Evolutionary conservation across 2,888 invertebrate genomes (phyloP), one percentile per base, ranked within the genome.

Genomic region (Macrophya annulata): DNA sequence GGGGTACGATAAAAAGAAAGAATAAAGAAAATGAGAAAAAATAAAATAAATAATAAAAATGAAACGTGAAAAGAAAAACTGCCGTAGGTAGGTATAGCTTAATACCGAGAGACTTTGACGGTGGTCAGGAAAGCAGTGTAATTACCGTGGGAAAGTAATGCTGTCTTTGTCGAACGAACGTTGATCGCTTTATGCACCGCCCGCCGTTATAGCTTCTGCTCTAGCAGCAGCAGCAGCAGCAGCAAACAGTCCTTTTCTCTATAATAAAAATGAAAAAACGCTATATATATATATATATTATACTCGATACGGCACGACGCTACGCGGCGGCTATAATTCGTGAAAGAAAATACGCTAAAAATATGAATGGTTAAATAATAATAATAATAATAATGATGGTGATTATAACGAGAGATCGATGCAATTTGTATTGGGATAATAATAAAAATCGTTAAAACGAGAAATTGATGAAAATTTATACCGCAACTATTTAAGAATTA

Each of bases 101-200:
- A 43, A 55, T 59, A 40, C 59, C 37, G 81, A 25, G 48, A 48
- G 37, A 15, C 85, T 81, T 79, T 79, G 85, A 81, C 85, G 85
- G 81, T 85, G 79, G 81, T 85, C 85, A 72, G 55, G 48, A 68
- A 72, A 81, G 79, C 68, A 48, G 71, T 37, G 55, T 85, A 85
- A 85, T 81, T 85, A 81, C 85, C 85, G 81, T 81, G 85, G 79
- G 85, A 81, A 85, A 45, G 59, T 85, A 17, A 62, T 17, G 51
- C 72, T 85, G 71, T 81, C 81, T 79, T 77, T 48, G 40, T 81
- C 65, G 62, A 84, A 74, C 74, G 68, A 68, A 68, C 77, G 25
- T 31, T 9, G 21, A 77, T 51, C 55, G 40, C 77, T 77, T 37
- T 3, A 31, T 55, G 17, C 76, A 48, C 76, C 43, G 9, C 71